phyloP scores from a whole-genome alignment of 2,113 vertebrate species.

The Arvicanthis niloticus region DNA sequence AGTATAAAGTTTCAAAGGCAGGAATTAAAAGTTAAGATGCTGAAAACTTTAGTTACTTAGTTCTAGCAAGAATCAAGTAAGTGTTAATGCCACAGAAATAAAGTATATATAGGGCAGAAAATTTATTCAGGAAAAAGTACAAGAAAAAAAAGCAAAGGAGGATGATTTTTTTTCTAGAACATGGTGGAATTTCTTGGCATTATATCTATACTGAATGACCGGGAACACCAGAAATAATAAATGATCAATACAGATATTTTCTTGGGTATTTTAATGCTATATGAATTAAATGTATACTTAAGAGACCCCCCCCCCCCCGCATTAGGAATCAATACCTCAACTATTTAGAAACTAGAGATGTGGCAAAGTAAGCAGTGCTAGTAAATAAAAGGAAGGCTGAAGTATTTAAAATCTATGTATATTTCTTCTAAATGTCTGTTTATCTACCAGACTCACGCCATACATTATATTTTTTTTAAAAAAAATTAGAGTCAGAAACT shows the following conservation, averaged over 20 bases:
- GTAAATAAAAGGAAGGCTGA: constrained; percentile 47
- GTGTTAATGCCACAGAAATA: background rate
- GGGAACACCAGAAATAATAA: constrained; percentile 51
- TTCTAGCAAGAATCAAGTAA: constrained; percentile 42
- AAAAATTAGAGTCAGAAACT: constrained; percentile 60
- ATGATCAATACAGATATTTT: constrained; percentile 2
- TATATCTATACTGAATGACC: background rate
- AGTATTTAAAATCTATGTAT: constrained; percentile 40
- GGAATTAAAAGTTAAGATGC: constrained; percentile 1
- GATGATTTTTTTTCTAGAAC: background rate
- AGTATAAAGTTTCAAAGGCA: constrained; percentile 31
- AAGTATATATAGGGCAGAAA: constrained; percentile 40
- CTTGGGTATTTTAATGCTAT: constrained; percentile 54
- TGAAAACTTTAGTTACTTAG: constrained; percentile 23
- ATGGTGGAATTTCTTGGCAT: constrained; percentile 20
- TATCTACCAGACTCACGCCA: constrained; percentile 8
- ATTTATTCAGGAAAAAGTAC: constrained; percentile 47
- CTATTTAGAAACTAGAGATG: background rate
- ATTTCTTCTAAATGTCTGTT: constrained; percentile 39
- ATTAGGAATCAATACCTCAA: constrained; percentile 48
- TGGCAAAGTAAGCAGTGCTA: constrained; percentile 22
- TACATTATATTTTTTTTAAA: constrained; percentile 3
- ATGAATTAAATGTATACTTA: constrained; percentile 50
- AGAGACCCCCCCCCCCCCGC: background rate
- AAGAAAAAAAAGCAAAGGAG: constrained; percentile 50